phyloP scores from a whole-genome alignment of 2,797 vertebrate species.

The Remorina albescens region DNA sequence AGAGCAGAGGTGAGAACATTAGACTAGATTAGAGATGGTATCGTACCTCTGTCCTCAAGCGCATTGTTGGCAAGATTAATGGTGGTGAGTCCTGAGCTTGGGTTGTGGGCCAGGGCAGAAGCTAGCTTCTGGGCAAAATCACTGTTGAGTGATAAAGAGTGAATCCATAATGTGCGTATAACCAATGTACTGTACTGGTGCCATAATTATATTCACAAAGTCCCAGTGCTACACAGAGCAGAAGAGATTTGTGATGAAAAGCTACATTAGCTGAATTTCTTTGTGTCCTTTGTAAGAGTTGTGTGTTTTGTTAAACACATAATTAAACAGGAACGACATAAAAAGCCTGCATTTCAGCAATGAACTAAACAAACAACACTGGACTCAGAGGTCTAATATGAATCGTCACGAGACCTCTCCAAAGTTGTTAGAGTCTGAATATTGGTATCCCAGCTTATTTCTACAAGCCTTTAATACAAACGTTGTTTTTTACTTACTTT shows the following conservation, averaged over 20 bases:
- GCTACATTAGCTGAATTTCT: too few relatives aligned
- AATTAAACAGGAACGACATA: too few relatives aligned
- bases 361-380: too few relatives aligned
- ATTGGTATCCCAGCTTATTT: background rate
- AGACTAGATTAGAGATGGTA: conserved; percentile 28
- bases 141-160: conserved; percentile 72
- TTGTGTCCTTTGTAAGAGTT: too few relatives aligned
- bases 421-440: background rate
- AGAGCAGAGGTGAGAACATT: conserved; percentile 26
- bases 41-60: conserved; percentile 95
- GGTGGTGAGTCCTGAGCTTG: conserved; percentile 93
- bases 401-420: too few relatives aligned
- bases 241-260: too few relatives aligned
- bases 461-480: background rate
- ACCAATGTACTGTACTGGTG: background rate
- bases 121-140: conserved; percentile 98
- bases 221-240: too few relatives aligned
- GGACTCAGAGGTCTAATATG: too few relatives aligned
- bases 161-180: conserved; percentile 3
- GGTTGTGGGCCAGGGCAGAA: conserved; percentile 91
- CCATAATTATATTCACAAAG: background rate
- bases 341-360: too few relatives aligned
- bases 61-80: conserved; percentile 97
- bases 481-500: background rate
- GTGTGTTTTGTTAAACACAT: too few relatives aligned